Conservation (phyloP, 2,113 vertebrate species). For the Spilogale gracilis region DNA sequence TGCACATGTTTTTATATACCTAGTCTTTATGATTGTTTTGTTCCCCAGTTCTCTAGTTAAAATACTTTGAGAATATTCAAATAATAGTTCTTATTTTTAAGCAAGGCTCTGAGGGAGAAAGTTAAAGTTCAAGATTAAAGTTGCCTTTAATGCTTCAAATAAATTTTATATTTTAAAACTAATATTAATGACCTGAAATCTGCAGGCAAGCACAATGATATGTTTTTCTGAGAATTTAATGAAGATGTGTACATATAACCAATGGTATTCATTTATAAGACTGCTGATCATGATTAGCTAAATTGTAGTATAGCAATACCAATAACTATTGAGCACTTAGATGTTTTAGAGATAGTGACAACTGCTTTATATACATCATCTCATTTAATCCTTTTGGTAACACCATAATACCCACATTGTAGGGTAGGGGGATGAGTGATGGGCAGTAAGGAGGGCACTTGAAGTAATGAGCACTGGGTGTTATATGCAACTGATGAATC, state of each 20-base stretch:
- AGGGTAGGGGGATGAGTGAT: background rate
- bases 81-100: constrained; percentile 29
- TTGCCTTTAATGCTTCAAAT: constrained; percentile 35
- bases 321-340: background rate
- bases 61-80: background rate
- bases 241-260: background rate
- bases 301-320: background rate
- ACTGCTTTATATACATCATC: background rate
- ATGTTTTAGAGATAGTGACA: background rate
- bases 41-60: background rate
- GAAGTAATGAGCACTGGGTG: background rate
- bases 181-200: background rate
- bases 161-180: background rate
- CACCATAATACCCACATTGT: background rate
- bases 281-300: background rate
- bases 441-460: background rate
- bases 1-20: background rate
- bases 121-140: background rate
- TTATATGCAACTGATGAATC: background rate
- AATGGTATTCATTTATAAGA: background rate
- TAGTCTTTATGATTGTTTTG: background rate
- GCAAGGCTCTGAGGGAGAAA: background rate
- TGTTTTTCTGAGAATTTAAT: background rate
- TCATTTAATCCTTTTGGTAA: background rate
- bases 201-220: background rate